phyloP scores from a whole-genome alignment of 2,888 invertebrate genomes.

The Coenonympha arcania region DNA sequence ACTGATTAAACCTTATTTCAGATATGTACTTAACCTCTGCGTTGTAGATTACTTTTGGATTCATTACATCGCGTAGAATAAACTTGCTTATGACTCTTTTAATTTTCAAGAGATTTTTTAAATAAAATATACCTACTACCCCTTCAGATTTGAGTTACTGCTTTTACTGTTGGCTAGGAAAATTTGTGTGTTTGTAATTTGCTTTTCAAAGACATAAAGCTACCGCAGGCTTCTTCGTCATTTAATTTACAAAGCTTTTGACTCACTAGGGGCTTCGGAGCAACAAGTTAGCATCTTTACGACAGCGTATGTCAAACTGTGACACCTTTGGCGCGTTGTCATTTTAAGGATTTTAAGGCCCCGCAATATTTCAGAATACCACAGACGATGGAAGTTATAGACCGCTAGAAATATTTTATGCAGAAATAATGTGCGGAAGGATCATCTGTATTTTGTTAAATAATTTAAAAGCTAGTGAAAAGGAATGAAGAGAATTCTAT shows the following conservation, averaged over 20 bases:
- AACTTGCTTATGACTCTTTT: too few relatives aligned
- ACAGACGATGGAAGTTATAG: neutral
- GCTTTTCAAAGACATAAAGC: slow-evolving; percentile 3
- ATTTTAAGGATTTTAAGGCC: slow-evolving; percentile 23
- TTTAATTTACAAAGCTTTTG: slow-evolving; percentile 35
- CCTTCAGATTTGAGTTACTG: too few relatives aligned
- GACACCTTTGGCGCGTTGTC: slow-evolving; percentile 18
- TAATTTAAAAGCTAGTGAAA: too few relatives aligned
- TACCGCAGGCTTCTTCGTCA: slow-evolving; percentile 24
- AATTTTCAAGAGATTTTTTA: too few relatives aligned
- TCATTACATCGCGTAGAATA: too few relatives aligned
- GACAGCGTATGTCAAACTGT: slow-evolving; percentile 27
- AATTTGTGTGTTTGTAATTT: neutral
- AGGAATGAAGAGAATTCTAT: too few relatives aligned
- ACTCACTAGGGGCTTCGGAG: slow-evolving; percentile 24
- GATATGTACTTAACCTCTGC: too few relatives aligned
- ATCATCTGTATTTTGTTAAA: too few relatives aligned
- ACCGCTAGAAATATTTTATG: neutral
- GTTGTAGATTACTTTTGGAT: too few relatives aligned
- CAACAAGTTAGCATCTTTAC: slow-evolving; percentile 41
- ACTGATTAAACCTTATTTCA: too few relatives aligned
- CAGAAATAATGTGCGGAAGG: neutral
- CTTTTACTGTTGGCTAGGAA: too few relatives aligned
- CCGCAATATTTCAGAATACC: slow-evolving; percentile 37
- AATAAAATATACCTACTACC: too few relatives aligned